phyloP scores from a whole-genome alignment of 1,140 invertebrate species.

The Drosophila insularis region DNA sequence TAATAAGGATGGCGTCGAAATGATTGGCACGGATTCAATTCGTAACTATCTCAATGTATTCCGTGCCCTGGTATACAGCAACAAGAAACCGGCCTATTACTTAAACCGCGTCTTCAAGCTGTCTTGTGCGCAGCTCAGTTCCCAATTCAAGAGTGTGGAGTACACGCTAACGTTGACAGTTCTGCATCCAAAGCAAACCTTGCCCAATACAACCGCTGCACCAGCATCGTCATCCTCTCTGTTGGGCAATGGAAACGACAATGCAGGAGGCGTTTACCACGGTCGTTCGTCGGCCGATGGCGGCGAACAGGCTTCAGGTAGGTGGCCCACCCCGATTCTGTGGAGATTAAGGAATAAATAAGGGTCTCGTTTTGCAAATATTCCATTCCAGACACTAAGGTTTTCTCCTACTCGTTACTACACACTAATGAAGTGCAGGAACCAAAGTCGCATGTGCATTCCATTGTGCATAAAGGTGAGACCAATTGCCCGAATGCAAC shows the following conservation, averaged over 20 bases:
- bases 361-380: too few relatives aligned
- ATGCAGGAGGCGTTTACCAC: slow-evolving; percentile 24
- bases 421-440: slow-evolving; percentile 78
- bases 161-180: slow-evolving; percentile 91
- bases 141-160: slow-evolving; percentile 96
- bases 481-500: neutral
- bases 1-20: slow-evolving; percentile 90
- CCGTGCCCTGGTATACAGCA: slow-evolving; percentile 95
- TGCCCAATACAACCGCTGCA: slow-evolving; percentile 53
- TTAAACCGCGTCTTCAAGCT: slow-evolving; percentile 97
- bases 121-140: slow-evolving; percentile 95
- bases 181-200: slow-evolving; percentile 88
- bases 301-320: slow-evolving; percentile 41
- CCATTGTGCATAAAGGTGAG: slow-evolving; percentile 70
- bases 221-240: slow-evolving; percentile 17
- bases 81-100: slow-evolving; percentile 96
- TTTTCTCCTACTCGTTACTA: slow-evolving; percentile 75
- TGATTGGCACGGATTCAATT: slow-evolving; percentile 92
- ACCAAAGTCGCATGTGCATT: slow-evolving; percentile 68
- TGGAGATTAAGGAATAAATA: too few relatives aligned
- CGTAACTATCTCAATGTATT: slow-evolving; percentile 91
- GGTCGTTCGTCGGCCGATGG: slow-evolving; percentile 10
- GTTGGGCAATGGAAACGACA: slow-evolving; percentile 32
- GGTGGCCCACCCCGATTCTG: neutral
- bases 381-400: slow-evolving; percentile 54